Conservation (phyloP, 2,888 invertebrate species). For the Drosophila villosipedis region DNA sequence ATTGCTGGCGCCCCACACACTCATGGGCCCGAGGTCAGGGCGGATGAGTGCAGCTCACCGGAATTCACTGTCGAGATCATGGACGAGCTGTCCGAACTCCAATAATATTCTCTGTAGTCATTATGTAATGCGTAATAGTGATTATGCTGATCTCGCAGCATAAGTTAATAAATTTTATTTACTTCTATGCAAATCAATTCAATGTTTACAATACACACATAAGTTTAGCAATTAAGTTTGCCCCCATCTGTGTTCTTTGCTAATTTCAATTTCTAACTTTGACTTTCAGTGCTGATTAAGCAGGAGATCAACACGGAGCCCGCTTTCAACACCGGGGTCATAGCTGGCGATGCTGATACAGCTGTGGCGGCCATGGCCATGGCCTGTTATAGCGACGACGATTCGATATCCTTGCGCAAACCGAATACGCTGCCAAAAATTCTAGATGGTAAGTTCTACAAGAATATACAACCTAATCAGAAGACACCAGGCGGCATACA, state of each 20-base stretch:
- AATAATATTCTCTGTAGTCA: conserved; percentile 43
- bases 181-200: conserved; percentile 1
- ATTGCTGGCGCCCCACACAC: conserved; percentile 84
- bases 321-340: conserved; percentile 27
- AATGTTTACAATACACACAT: conserved; percentile 23
- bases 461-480: conserved; percentile 80
- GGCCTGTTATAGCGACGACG: conserved; percentile 62
- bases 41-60: conserved; percentile 68
- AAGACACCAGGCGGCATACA: conserved; percentile 83
- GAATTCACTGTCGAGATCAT: conserved; percentile 79
- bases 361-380: conserved; percentile 32
- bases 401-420: conserved; percentile 62
- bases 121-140: conserved; percentile 28
- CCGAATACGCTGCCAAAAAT: conserved; percentile 79
- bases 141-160: conserved; percentile 14
- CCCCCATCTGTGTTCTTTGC: conserved; percentile 11
- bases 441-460: conserved; percentile 82
- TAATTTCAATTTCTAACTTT: conserved; percentile 34
- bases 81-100: conserved; percentile 77
- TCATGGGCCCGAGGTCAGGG: conserved; percentile 83
- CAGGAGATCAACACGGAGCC: conserved; percentile 45
- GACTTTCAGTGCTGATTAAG: conserved; percentile 62
- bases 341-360: conserved; percentile 32
- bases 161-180: conserved; percentile 47
- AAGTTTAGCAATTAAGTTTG: conserved; percentile 8